phyloP scores from a whole-genome alignment of 2,888 invertebrate genomes.

The Isotomurus palustris region DNA sequence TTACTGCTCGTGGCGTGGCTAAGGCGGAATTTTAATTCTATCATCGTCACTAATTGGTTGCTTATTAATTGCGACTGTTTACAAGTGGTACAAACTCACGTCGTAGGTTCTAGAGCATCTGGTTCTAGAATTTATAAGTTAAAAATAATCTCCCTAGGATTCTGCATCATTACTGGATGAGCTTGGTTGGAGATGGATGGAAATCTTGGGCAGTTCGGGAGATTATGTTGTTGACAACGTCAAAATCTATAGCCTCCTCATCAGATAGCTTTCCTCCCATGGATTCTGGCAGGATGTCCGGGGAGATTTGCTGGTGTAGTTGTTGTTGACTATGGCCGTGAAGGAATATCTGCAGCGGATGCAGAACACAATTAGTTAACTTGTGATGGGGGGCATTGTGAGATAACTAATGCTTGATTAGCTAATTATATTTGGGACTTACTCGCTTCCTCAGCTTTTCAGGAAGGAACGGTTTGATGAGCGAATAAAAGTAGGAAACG shows the following conservation, averaged over 20 bases:
- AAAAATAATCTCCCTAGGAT: too few species aligned
- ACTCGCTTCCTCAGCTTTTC: constrained; percentile 7
- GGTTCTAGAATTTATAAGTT: too few species aligned
- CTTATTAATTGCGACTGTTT: too few species aligned
- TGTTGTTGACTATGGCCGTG: neutral
- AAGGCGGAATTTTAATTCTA: too few species aligned
- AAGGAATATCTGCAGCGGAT: constrained; percentile 2
- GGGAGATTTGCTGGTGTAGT: neutral
- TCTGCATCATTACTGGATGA: too few species aligned
- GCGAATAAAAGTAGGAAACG: neutral
- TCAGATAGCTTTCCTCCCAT: constrained; percentile 23
- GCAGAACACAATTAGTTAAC: neutral
- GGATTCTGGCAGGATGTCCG: constrained; percentile 23
- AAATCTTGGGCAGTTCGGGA: too few species aligned
- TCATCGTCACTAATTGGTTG: too few species aligned
- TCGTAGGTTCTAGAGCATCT: too few species aligned
- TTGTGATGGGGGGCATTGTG: neutral
- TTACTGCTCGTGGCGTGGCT: too few species aligned
- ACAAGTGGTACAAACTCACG: too few species aligned
- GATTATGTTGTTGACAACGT: neutral
- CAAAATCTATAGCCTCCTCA: constrained; percentile 23
- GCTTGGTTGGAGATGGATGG: too few species aligned
- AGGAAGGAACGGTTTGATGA: constrained; percentile 6
- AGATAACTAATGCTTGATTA: neutral
- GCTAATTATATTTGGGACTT: too few species aligned